Percentiles rank a stretch among this genome's conserved stretches.
Conservation (phyloP, 2,888 invertebrate genomes). For the Phorcus lineatus region DNA sequence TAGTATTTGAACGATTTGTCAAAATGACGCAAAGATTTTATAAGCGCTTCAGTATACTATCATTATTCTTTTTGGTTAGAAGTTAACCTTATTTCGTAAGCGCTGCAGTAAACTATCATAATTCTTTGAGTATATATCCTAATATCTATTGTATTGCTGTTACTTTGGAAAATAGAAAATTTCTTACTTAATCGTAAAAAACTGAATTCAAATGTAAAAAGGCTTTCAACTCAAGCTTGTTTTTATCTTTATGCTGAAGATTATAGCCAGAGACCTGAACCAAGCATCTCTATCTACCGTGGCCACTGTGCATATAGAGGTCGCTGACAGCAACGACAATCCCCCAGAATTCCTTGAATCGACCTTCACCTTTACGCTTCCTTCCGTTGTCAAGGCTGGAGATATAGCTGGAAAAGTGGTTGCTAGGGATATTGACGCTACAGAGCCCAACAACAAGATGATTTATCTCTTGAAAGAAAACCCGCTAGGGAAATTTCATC, state of each 20-base stretch:
- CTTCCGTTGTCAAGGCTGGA: conserved; percentile 34
- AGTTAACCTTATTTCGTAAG: too few relatives aligned
- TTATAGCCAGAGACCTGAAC: conserved; percentile 38
- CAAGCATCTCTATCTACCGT: conserved; percentile 31
- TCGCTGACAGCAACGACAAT: conserved; percentile 46
- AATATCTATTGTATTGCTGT: too few relatives aligned
- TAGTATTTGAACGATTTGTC: too few relatives aligned
- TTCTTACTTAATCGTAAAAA: too few relatives aligned
- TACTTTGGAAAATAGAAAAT: too few relatives aligned
- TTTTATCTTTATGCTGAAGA: conserved; percentile 22
- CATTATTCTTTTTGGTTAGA: too few relatives aligned
- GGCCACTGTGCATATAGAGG: conserved; percentile 37
- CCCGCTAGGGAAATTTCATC: conserved; percentile 44
- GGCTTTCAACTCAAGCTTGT: too few relatives aligned
- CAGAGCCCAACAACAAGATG: conserved; percentile 45
- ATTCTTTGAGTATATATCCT: too few relatives aligned
- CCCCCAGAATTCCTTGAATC: conserved; percentile 38
- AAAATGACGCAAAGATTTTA: too few relatives aligned
- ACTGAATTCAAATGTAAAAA: too few relatives aligned
- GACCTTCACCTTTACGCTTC: conserved; percentile 28
- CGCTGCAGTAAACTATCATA: too few relatives aligned
- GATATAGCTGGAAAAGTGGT: conserved; percentile 37
- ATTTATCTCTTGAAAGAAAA: conserved; percentile 45
- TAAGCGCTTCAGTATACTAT: too few relatives aligned
- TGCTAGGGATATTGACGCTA: conserved; percentile 45